Evolutionary conservation across 2,888 invertebrate genomes (phyloP).

Genomic region (Formica aserva): DNA sequence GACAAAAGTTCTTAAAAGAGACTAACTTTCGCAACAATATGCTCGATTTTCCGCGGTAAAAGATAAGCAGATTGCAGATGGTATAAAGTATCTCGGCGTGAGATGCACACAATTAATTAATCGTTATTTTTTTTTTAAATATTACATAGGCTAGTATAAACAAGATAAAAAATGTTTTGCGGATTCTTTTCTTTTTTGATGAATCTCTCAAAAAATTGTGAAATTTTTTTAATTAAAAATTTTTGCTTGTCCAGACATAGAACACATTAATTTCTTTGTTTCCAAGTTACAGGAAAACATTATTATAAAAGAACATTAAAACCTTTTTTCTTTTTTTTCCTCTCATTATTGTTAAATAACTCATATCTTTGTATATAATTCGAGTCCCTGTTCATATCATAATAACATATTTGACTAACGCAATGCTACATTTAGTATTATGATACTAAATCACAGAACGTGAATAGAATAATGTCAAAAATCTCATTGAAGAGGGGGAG

Average conservation of each 20-base stretch:
- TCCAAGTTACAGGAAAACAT: background rate
- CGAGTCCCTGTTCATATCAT: background rate
- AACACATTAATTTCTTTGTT: background rate
- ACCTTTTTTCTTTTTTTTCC: background rate
- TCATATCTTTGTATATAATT: background rate
- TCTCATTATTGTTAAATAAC: background rate
- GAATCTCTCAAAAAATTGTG: background rate
- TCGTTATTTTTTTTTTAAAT: background rate
- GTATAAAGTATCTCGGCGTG: background rate
- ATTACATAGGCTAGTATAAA: background rate
- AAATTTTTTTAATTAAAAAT: background rate
- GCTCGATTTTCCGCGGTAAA: background rate
- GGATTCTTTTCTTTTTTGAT: background rate
- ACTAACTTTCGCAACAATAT: background rate
- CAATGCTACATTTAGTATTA: background rate
- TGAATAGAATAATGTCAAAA: conserved; percentile 24
- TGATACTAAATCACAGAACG: conserved; percentile 7
- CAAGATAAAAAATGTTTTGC: background rate
- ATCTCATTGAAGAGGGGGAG: conserved; percentile 20
- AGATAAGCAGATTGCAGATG: background rate
- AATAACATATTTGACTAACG: conserved; percentile 6
- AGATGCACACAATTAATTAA: background rate
- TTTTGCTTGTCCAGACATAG: background rate
- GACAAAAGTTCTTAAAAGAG: background rate
- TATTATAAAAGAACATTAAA: background rate